Conservation (phyloP, 2,888 invertebrate species). For the Desoria tigrina region DNA sequence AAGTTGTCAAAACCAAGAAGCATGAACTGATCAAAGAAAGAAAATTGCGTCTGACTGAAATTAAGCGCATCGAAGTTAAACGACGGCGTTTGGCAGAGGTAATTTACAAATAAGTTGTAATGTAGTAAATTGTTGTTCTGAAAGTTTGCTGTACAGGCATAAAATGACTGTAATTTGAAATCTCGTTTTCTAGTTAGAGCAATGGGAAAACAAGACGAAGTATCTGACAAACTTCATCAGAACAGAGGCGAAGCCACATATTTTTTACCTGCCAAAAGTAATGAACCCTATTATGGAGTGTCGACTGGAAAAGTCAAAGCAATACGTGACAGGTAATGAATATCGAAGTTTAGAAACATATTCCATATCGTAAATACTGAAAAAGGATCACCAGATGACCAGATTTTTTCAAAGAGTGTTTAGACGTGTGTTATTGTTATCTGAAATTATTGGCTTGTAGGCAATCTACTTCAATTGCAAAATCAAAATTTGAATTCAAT, state of each 20-base stretch:
- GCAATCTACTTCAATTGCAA: too few species aligned
- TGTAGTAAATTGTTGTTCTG: neutral
- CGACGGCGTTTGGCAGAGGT: constrained; percentile 85
- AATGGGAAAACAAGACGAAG: constrained; percentile 79
- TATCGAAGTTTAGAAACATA: too few species aligned
- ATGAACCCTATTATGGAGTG: constrained; percentile 71
- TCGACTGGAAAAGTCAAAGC: constrained; percentile 66
- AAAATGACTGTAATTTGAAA: too few species aligned
- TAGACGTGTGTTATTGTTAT: too few species aligned
- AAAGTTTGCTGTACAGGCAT: neutral
- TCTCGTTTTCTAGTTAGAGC: constrained; percentile 64
- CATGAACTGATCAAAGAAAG: constrained; percentile 81
- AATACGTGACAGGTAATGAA: constrained; percentile 66
- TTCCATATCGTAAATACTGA: too few species aligned
- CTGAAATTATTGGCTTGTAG: too few species aligned
- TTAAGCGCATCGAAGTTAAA: constrained; percentile 85
- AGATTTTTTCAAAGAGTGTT: too few species aligned
- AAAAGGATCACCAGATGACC: too few species aligned
- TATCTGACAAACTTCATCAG: constrained; percentile 79
- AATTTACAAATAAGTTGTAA: neutral
- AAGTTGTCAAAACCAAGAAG: constrained; percentile 77
- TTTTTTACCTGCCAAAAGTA: constrained; percentile 84
- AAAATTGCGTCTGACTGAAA: constrained; percentile 83
- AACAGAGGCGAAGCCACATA: constrained; percentile 80
- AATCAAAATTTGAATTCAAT: too few species aligned